These are phyloP conservation scores for Crax fasciolata DNA, from an alignment of 2,797 vertebrate genomes.

Conservation along the genomic window DNA sequence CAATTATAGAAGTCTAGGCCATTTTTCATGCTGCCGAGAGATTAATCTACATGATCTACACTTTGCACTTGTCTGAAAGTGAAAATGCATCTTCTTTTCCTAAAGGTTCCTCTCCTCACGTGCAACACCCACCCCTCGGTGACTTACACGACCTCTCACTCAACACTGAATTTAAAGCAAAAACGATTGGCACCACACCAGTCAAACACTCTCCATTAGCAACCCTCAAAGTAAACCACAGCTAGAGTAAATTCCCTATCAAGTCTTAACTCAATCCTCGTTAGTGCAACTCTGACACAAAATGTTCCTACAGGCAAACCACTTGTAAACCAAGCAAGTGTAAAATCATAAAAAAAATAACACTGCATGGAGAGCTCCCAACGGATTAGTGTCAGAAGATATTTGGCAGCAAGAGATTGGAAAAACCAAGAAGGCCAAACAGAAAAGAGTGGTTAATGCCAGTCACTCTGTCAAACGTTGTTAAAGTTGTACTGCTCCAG, in stretches of 20 bases:
- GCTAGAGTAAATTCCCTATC: neutral
- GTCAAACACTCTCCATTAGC: neutral
- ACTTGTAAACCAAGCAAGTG: neutral
- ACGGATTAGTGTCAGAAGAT: conserved; percentile 35
- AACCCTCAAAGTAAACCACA: neutral
- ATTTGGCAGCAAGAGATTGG: conserved; percentile 45
- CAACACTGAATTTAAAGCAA: neutral
- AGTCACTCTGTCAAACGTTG: neutral
- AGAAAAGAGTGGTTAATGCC: neutral
- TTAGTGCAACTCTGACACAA: conserved; percentile 10
- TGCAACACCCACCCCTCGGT: neutral
- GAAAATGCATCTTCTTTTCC: neutral
- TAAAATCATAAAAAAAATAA: neutral
- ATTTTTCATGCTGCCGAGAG: neutral
- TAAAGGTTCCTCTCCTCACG: neutral
- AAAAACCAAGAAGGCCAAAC: conserved; percentile 38
- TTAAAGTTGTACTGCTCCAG: neutral
- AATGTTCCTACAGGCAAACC: neutral
- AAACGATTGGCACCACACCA: neutral
- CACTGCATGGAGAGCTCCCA: conserved; percentile 21
- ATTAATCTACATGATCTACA: neutral
- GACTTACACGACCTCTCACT: neutral
- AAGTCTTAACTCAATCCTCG: neutral
- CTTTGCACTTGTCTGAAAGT: neutral
- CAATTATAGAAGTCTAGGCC: neutral